These are phyloP conservation scores for Apodemus sylvaticus DNA, from an alignment of 2,113 vertebrate species.

Conservation along the genomic window DNA sequence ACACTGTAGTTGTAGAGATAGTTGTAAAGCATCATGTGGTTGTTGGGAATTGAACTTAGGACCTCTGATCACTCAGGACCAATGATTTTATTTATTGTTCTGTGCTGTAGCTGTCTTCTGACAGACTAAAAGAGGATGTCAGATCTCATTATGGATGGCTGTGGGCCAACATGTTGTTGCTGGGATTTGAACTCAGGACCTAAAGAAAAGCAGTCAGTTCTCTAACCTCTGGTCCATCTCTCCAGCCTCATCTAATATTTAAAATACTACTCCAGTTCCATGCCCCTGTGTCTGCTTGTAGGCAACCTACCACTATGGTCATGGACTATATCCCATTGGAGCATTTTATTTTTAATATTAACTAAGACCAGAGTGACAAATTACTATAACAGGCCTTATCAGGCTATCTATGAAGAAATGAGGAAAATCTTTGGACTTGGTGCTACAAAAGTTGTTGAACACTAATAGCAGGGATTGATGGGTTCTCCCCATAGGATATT, in stretches of 20 bases:
- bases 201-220: no score
- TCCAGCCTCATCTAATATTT: background rate
- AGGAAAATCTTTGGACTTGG: background rate
- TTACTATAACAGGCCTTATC: background rate
- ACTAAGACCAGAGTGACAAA: background rate
- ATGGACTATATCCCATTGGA: background rate
- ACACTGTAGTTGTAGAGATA: no score
- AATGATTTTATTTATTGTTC: no score
- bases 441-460: background rate
- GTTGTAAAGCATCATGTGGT: no score
- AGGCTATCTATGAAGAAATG: background rate
- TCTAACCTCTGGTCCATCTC: no score
- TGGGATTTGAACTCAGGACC: no score
- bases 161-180: no score
- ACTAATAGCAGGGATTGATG: background rate
- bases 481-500: background rate
- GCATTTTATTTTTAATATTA: background rate
- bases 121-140: no score
- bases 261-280: background rate
- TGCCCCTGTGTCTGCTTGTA: fast-evolving
- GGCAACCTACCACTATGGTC: background rate
- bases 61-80: no score
- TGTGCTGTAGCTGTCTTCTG: no score
- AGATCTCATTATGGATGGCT: no score
- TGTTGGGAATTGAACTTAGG: no score